phyloP scores from a whole-genome alignment of 2,797 vertebrate species.

The Eulemur mongoz region DNA sequence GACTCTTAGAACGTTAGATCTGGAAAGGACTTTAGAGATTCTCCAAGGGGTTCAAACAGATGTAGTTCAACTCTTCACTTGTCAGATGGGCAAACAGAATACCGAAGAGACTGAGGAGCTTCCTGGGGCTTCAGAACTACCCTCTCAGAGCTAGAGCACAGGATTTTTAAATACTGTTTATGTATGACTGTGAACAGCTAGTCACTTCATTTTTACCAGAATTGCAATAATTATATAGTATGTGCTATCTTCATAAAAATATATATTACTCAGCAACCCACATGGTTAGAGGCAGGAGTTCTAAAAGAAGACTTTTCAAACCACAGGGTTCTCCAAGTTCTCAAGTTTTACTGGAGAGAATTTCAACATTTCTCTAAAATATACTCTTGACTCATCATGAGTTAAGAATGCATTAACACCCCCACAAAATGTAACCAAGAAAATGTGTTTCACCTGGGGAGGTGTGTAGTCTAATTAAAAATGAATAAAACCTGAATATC shows the following conservation, averaged over 20 bases:
- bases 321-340: slow-evolving; percentile 51
- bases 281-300: slow-evolving; percentile 59
- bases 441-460: slow-evolving; percentile 60
- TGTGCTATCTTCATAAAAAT: slow-evolving; percentile 51
- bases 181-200: not conserved
- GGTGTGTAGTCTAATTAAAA: slow-evolving; percentile 62
- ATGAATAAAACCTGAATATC: slow-evolving; percentile 50
- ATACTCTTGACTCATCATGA: slow-evolving; percentile 57
- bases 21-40: not conserved
- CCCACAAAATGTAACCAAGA: slow-evolving; percentile 36
- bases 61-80: not conserved
- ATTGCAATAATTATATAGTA: not conserved
- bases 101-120: not conserved
- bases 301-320: slow-evolving; percentile 65
- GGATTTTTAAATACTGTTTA: not conserved
- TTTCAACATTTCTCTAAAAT: slow-evolving; percentile 51
- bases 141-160: not conserved
- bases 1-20: not conserved
- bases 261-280: slow-evolving; percentile 58
- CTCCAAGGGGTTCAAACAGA: not conserved
- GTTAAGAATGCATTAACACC: slow-evolving; percentile 53
- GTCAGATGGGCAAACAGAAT: not conserved
- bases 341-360: slow-evolving; percentile 38
- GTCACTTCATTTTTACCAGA: slow-evolving; percentile 18
- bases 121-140: not conserved